phyloP scores from a whole-genome alignment of 2,797 vertebrate species.

The Enteromius paludinosus region DNA sequence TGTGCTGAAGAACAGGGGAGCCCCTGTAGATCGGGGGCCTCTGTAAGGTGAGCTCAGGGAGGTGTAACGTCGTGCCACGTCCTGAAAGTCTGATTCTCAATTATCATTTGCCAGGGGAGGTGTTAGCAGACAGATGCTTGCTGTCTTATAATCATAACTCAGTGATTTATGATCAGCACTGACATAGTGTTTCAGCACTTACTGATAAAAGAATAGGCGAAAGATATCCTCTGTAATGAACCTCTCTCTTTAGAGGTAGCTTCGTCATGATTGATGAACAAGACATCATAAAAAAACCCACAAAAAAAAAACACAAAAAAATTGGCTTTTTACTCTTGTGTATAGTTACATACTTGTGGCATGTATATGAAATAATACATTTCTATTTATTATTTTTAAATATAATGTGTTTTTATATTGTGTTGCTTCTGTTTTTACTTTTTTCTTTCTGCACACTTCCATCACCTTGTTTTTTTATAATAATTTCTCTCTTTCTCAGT shows the following conservation, averaged over 20 bases:
- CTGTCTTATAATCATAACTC: constrained; percentile 49
- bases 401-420: background rate
- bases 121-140: constrained; percentile 46
- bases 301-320: background rate
- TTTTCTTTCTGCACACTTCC: constrained; percentile 8
- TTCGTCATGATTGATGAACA: constrained; percentile 39
- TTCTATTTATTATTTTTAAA: background rate
- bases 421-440: background rate
- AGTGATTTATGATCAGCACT: constrained; percentile 46
- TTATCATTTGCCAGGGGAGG: constrained; percentile 48
- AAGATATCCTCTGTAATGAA: constrained; percentile 42
- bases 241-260: constrained; percentile 30
- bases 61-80: constrained; percentile 29
- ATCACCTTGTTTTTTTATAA: constrained; percentile 44
- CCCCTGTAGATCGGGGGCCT: constrained; percentile 24
- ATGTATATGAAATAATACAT: too few relatives aligned
- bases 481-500: constrained; percentile 55
- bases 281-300: too few relatives aligned
- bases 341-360: background rate
- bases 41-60: constrained; percentile 30
- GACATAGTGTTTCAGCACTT: constrained; percentile 41
- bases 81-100: constrained; percentile 36
- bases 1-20: constrained; percentile 10
- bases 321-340: constrained; percentile 1
- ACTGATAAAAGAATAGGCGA: constrained; percentile 44